Percentiles rank a stretch among this genome's conserved stretches.
phyloP scores from a whole-genome alignment of 2,113 vertebrate genomes.

The Lophius piscatorius region DNA sequence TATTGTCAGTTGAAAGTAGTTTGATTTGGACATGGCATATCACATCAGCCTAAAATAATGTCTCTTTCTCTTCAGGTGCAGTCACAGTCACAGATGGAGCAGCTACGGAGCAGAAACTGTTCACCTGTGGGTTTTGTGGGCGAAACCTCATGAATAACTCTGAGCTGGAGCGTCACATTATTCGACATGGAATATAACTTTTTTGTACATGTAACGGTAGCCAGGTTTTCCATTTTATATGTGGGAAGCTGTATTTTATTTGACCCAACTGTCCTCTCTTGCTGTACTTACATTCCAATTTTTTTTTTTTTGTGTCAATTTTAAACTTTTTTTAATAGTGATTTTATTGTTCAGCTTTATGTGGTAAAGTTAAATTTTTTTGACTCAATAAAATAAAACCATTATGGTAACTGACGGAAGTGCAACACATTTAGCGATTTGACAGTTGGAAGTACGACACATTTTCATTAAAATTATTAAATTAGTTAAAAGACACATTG shows the following conservation, averaged over 20 bases:
- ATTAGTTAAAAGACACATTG: background rate
- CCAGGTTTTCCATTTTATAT: background rate
- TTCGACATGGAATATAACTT: slow-evolving; percentile 59
- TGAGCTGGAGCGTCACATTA: slow-evolving; percentile 56
- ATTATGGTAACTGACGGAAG: background rate
- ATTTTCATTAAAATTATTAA: background rate
- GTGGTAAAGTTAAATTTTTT: background rate
- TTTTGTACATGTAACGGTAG: background rate
- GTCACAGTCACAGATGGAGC: background rate
- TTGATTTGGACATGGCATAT: background rate
- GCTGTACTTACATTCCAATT: background rate
- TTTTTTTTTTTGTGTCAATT: slow-evolving; percentile 32
- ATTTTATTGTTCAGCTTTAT: slow-evolving; percentile 22
- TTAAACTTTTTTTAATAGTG: slow-evolving; percentile 28
- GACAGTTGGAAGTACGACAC: too few species aligned
- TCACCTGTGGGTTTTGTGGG: slow-evolving; percentile 63
- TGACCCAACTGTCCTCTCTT: background rate
- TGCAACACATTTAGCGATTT: background rate
- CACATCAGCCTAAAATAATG: background rate
- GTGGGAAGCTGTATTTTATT: background rate
- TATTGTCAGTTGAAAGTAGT: background rate
- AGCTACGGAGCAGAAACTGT: background rate
- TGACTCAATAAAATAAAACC: slow-evolving; percentile 11
- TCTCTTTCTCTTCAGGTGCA: slow-evolving; percentile 1
- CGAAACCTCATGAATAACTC: slow-evolving; percentile 42